These are phyloP conservation scores for Zaprionus tsacasi DNA, from an alignment of 1,140 invertebrate species.

Conservation along the genomic window DNA sequence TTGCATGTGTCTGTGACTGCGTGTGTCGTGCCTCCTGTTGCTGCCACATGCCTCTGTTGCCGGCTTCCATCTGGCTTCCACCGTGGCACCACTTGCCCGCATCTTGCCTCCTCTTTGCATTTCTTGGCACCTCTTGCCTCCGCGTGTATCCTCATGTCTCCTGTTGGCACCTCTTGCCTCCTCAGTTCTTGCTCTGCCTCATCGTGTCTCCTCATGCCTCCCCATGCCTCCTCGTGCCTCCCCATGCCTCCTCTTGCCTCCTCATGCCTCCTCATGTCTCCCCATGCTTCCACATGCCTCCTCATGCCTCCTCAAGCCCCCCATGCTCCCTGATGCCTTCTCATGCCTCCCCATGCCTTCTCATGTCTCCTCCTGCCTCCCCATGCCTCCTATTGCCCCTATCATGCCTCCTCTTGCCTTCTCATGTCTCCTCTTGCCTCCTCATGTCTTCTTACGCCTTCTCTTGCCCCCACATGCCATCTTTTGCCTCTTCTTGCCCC, in stretches of 20 bases:
- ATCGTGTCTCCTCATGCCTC: background rate
- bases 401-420: background rate
- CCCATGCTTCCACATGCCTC: slow-evolving; percentile 7
- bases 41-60: too few species aligned
- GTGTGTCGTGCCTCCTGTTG: background rate
- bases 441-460: background rate
- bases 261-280: background rate
- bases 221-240: slow-evolving; percentile 9
- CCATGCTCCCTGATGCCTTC: background rate
- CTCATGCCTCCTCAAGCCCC: background rate
- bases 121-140: background rate
- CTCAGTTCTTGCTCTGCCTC: background rate
- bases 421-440: background rate
- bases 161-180: background rate
- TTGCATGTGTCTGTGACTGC: slow-evolving; percentile 14
- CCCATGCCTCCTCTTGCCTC: background rate
- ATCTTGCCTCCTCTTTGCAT: background rate
- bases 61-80: too few species aligned
- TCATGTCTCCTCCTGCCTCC: background rate
- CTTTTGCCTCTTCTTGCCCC: too few species aligned
- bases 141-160: background rate
- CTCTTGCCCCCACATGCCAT: too few species aligned
- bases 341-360: background rate
- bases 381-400: background rate
- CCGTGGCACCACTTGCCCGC: background rate